These are phyloP conservation scores for Apaloderma vittatum DNA, from an alignment of 2,113 vertebrate genomes.

Conservation along the genomic window DNA sequence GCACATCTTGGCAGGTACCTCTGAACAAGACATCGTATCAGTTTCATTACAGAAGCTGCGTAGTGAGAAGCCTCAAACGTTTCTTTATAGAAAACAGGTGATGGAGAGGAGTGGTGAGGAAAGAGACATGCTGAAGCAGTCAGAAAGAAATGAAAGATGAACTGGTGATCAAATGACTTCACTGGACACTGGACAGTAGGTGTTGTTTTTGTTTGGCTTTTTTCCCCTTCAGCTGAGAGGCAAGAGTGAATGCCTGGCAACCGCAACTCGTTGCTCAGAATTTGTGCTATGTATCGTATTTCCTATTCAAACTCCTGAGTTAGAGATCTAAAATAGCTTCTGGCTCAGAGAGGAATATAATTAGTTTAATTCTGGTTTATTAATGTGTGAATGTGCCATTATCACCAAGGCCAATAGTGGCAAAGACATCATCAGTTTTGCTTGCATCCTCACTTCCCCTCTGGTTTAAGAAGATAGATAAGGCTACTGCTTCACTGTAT, in stretches of 20 bases:
- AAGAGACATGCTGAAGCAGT: background rate
- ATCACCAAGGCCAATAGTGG: background rate
- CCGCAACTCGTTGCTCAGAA: background rate
- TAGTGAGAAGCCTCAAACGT: background rate
- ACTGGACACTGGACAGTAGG: background rate
- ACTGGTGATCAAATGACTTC: background rate
- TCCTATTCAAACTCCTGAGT: background rate
- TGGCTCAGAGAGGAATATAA: background rate
- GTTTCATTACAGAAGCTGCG: background rate
- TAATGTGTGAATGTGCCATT: background rate
- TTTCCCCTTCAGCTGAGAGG: background rate
- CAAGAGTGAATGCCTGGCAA: background rate
- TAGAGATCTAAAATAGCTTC: background rate
- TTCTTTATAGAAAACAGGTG: background rate
- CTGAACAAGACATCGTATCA: background rate
- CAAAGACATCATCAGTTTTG: background rate
- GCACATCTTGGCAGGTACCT: background rate
- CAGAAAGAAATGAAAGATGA: background rate
- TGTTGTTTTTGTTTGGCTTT: background rate
- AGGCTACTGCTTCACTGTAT: background rate
- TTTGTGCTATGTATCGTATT: background rate
- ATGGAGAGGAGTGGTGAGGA: background rate
- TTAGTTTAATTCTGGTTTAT: background rate
- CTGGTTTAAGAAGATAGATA: background rate
- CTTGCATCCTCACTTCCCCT: background rate